A percentile compares a stretch with the other conserved stretches of the same genome.
Conservation (phyloP, 2,797 vertebrate species). For the Manis javanica region DNA sequence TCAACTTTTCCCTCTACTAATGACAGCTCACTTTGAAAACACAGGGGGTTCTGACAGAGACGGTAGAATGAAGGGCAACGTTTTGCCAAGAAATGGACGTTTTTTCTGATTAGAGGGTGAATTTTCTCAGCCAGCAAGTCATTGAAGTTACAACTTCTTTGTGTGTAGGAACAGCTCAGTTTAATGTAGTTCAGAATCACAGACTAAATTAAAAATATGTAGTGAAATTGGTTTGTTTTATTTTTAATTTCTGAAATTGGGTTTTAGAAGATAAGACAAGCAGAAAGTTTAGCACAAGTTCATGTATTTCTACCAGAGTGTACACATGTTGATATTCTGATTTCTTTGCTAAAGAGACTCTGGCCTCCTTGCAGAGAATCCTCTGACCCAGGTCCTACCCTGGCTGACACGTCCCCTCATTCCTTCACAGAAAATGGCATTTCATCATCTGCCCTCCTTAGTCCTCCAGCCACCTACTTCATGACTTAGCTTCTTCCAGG, state of each 20-base stretch:
- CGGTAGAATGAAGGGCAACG: background rate
- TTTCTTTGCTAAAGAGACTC: background rate
- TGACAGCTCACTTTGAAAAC: background rate
- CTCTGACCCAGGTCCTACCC: background rate
- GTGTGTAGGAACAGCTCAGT: background rate
- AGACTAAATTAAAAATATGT: background rate
- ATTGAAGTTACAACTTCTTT: conserved; percentile 5
- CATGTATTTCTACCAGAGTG: background rate
- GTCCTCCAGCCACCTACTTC: background rate
- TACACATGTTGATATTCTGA: background rate
- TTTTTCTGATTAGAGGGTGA: background rate
- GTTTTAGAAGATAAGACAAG: background rate
- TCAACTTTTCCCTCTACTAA: background rate
- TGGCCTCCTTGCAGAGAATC: background rate
- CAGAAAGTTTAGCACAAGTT: background rate
- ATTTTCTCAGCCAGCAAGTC: background rate
- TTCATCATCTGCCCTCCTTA: background rate
- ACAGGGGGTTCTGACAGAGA: background rate
- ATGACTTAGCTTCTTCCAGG: background rate
- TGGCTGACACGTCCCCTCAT: background rate
- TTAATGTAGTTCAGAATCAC: background rate
- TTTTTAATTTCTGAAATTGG: background rate
- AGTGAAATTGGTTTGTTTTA: background rate
- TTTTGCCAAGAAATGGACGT: background rate
- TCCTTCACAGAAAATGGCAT: background rate